Evolutionary conservation across 2,797 vertebrate species (phyloP).

Genomic region (Rousettus madagascariensis): DNA sequence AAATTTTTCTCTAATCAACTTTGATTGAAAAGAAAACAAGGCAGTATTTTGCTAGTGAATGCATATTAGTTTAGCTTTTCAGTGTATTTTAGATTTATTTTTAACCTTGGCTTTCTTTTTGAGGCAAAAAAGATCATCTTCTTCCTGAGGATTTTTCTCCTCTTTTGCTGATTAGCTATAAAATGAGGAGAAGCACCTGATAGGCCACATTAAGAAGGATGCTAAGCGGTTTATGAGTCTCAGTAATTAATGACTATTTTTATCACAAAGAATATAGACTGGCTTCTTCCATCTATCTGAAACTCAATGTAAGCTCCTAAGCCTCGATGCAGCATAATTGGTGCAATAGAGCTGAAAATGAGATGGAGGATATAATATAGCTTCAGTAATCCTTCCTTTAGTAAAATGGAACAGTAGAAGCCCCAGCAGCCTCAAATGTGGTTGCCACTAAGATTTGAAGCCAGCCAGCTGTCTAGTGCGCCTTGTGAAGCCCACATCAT

Average conservation of each 20-base stretch:
- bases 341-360: constrained; percentile 87
- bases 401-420: constrained; percentile 79
- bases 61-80: constrained; percentile 69
- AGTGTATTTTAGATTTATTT: constrained; percentile 66
- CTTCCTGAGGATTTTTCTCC: constrained; percentile 70
- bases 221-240: constrained; percentile 84
- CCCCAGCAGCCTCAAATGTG: constrained; percentile 76
- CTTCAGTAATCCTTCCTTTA: constrained; percentile 83
- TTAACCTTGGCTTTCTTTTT: constrained; percentile 78
- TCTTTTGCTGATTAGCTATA: constrained; percentile 80
- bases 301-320: constrained; percentile 85
- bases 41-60: constrained; percentile 72
- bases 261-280: constrained; percentile 84
- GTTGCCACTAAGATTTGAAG: constrained; percentile 81
- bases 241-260: constrained; percentile 87
- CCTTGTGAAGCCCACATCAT: constrained; percentile 59
- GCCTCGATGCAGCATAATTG: constrained; percentile 85
- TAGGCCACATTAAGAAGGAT: constrained; percentile 79
- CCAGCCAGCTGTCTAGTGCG: constrained; percentile 68
- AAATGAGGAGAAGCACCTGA: constrained; percentile 77
- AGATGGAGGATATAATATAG: constrained; percentile 83
- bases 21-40: constrained; percentile 70
- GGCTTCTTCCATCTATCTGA: constrained; percentile 82
- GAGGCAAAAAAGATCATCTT: constrained; percentile 76
- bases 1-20: constrained; percentile 65